Percentiles rank a stretch among this genome's conserved stretches.
Conservation (phyloP, 30 jellyfish, hydroid and myxozoan genomes). For the Rhopilema esculentum region DNA sequence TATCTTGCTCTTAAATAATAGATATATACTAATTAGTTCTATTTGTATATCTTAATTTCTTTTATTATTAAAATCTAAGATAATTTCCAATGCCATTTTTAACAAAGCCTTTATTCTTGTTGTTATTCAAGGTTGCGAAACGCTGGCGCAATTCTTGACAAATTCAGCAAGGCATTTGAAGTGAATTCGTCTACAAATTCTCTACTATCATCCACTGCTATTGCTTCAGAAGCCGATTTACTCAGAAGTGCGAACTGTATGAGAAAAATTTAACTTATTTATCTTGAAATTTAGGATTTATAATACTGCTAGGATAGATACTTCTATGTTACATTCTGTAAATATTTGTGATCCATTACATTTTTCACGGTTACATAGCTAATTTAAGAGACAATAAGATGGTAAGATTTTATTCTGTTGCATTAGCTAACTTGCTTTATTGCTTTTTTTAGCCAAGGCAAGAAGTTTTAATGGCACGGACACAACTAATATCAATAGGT, state of each 20-base stretch:
- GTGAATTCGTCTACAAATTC: constrained; percentile 2
- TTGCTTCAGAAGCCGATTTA: constrained; percentile 8
- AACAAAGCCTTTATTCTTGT: neutral
- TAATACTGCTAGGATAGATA: neutral
- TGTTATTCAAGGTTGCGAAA: constrained; percentile 14
- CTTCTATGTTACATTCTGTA: neutral
- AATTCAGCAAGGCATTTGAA: constrained; percentile 16
- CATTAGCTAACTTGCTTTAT: too few relatives aligned
- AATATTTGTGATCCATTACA: too few relatives aligned
- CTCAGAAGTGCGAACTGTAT: neutral
- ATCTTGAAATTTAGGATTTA: neutral
- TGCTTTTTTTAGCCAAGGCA: constrained; percentile 10
- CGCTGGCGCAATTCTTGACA: constrained; percentile 42
- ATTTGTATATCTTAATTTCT: too few relatives aligned
- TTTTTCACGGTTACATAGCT: too few relatives aligned
- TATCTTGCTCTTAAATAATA: too few relatives aligned
- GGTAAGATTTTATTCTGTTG: neutral
- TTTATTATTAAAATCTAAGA: too few relatives aligned
- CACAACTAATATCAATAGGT: constrained; percentile 58
- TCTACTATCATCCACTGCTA: constrained; percentile 11
- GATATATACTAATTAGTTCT: too few relatives aligned
- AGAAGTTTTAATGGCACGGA: constrained; percentile 55
- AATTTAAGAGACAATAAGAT: neutral
- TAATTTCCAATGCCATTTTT: neutral
- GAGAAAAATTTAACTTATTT: neutral